Conservation (phyloP, 2,113 vertebrate genomes). For the Elephantulus edwardii region DNA sequence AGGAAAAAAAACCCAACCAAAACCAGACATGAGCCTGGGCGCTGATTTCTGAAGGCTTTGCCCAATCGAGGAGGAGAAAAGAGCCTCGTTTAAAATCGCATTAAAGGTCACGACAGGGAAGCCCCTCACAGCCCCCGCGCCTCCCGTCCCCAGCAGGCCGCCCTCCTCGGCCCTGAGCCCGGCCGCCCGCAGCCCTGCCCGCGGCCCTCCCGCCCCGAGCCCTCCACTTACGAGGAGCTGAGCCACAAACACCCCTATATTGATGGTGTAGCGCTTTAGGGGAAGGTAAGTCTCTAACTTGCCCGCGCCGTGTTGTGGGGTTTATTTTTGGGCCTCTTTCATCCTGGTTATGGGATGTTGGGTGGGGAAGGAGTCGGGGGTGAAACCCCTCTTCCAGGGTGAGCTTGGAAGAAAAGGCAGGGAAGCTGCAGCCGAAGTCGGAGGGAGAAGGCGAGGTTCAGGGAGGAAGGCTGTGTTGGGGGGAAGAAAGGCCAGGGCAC, state of each 20-base stretch:
- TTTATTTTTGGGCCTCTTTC: neutral
- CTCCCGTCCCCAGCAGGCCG: neutral
- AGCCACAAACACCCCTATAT: slow-evolving; percentile 31
- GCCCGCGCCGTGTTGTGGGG: neutral
- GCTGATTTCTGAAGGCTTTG: slow-evolving; percentile 64
- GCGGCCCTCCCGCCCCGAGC: neutral
- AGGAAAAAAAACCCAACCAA: neutral
- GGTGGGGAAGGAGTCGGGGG: neutral
- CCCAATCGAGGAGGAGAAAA: slow-evolving; percentile 14
- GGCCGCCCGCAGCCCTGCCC: neutral
- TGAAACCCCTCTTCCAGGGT: neutral
- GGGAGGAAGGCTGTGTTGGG: no score
- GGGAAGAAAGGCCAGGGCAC: neutral
- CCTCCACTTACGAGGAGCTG: slow-evolving; percentile 24
- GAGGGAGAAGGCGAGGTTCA: neutral
- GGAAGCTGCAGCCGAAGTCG: neutral
- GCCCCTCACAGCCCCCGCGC: neutral
- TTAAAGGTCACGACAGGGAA: slow-evolving; percentile 54
- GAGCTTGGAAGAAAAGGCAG: neutral
- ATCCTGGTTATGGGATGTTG: neutral
- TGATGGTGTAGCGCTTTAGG: slow-evolving; percentile 78
- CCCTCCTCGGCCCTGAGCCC: neutral
- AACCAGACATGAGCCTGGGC: slow-evolving; percentile 74
- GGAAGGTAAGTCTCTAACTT: slow-evolving; percentile 75
- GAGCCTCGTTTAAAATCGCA: neutral